Conservation (phyloP, 2,113 vertebrate species). For the Aythya baeri region DNA sequence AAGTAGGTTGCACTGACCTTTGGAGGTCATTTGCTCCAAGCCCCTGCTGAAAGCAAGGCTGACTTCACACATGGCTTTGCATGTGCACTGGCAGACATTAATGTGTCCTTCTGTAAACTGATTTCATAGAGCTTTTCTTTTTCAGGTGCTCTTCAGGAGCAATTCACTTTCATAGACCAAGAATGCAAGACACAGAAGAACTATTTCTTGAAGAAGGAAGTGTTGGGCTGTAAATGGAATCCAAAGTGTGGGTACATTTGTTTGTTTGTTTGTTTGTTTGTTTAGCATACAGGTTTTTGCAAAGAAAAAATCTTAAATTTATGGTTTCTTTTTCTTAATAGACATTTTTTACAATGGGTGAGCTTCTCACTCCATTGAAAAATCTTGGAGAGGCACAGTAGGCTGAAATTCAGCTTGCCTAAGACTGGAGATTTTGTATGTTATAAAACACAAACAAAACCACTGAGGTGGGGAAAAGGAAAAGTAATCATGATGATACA, state of each 20-base stretch:
- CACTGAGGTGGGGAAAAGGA: rapidly evolving
- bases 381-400: constrained; percentile 56
- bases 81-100: rapidly evolving
- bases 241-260: rapidly evolving
- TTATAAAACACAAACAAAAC: background rate
- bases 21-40: background rate
- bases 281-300: background rate
- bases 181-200: background rate
- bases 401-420: background rate
- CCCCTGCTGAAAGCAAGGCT: background rate
- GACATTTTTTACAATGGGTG: constrained; percentile 54
- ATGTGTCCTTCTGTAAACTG: background rate
- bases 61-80: background rate
- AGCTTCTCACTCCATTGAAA: constrained; percentile 64
- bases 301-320: background rate
- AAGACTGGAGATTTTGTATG: background rate
- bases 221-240: background rate
- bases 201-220: background rate
- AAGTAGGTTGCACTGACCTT: background rate
- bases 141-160: background rate
- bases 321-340: constrained; percentile 1
- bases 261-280: background rate
- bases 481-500: background rate
- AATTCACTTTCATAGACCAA: background rate
- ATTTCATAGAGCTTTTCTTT: background rate